These are phyloP conservation scores for Andricus grossulariae DNA, from an alignment of 1,140 invertebrate species.

Conservation along the genomic window DNA sequence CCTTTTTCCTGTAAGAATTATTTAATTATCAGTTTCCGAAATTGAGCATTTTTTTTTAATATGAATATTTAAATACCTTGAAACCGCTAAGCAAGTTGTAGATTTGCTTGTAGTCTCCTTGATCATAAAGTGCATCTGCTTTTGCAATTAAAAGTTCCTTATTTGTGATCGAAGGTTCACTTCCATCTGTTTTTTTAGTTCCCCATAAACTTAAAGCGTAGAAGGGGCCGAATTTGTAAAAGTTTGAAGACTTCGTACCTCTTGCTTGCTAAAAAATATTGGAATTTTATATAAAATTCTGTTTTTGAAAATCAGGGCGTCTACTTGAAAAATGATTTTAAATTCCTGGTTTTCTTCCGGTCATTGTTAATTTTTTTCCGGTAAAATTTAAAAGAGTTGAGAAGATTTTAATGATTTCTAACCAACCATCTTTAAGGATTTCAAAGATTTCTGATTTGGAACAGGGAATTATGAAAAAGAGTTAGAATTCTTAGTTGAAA, in stretches of 20 bases:
- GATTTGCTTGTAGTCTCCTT: slow-evolving; percentile 65
- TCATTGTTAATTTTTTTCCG: too few relatives aligned
- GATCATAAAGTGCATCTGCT: slow-evolving; percentile 70
- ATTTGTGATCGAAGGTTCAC: slow-evolving; percentile 51
- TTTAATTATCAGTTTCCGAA: neutral
- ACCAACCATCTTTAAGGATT: too few relatives aligned
- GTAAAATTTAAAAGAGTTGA: too few relatives aligned
- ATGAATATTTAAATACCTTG: slow-evolving; percentile 56
- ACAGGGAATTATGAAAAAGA: too few relatives aligned
- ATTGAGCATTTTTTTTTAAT: slow-evolving; percentile 27
- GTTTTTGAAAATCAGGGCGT: neutral
- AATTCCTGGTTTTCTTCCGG: too few relatives aligned
- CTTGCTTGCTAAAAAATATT: slow-evolving; percentile 24
- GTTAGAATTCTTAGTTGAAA: too few relatives aligned
- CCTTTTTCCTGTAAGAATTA: slow-evolving; percentile 74
- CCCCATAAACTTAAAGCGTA: slow-evolving; percentile 45
- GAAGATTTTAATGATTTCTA: too few relatives aligned
- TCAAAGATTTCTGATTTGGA: too few relatives aligned
- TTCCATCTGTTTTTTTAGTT: slow-evolving; percentile 54
- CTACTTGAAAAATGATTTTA: too few relatives aligned
- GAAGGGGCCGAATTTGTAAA: slow-evolving; percentile 32
- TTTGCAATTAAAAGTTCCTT: slow-evolving; percentile 67
- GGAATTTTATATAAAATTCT: slow-evolving; percentile 8
- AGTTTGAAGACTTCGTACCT: slow-evolving; percentile 21
- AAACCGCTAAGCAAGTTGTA: slow-evolving; percentile 65